Evolutionary conservation across 2,113 vertebrate genomes (phyloP).

Genomic region (Benitochromis conjunctus): DNA sequence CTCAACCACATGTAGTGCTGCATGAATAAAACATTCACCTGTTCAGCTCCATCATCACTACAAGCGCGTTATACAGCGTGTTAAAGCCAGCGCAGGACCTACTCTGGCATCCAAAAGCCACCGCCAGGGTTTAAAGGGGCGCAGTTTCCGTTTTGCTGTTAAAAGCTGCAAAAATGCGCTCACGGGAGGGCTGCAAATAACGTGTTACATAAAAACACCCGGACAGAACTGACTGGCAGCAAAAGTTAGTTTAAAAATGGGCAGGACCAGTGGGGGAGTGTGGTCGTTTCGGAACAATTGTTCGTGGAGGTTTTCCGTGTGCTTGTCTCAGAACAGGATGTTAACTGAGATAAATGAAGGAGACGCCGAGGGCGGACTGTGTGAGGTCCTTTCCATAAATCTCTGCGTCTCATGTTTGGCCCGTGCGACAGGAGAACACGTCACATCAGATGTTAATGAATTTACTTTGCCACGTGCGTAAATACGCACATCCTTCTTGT

Average conservation of each 20-base stretch:
- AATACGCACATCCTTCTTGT: neutral
- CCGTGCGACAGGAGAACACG: fast-evolving
- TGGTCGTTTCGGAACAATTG: neutral
- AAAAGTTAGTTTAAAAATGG: neutral
- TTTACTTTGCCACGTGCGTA: neutral
- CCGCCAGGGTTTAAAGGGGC: neutral
- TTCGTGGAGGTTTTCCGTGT: neutral
- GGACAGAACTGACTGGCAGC: neutral
- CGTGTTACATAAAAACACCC: neutral
- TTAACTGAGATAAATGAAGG: neutral
- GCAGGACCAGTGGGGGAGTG: fast-evolving
- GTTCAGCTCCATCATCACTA: neutral
- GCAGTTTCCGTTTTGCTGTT: neutral
- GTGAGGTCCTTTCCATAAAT: neutral
- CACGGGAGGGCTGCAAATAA: neutral
- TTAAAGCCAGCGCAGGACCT: neutral
- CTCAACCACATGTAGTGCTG: neutral
- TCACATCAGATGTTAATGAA: neutral
- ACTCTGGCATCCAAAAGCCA: neutral
- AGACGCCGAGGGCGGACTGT: neutral
- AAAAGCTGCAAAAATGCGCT: neutral
- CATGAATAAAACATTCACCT: neutral
- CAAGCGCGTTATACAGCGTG: fast-evolving
- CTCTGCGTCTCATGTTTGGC: fast-evolving
- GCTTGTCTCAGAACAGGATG: neutral